Percentiles rank a stretch among this genome's conserved stretches.
Conservation (phyloP, 2,888 invertebrate species). For the Cremastobaeus sp. region DNA sequence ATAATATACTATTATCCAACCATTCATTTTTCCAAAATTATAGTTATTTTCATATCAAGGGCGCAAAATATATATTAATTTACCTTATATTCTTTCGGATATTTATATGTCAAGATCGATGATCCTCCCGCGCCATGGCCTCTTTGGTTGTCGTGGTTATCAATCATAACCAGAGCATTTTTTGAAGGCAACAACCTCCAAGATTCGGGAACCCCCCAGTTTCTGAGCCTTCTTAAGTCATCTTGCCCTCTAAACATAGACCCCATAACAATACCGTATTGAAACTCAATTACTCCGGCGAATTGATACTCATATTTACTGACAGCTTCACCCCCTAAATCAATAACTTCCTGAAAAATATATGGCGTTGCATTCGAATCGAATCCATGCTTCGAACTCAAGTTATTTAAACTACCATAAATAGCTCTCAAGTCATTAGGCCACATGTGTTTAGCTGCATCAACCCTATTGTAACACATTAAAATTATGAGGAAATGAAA, state of each 20-base stretch:
- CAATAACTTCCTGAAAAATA: conserved; percentile 87
- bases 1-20: too few species aligned
- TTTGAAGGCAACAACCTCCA: conserved; percentile 72
- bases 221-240: conserved; percentile 66
- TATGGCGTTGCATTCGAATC: conserved; percentile 82
- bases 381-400: conserved; percentile 84
- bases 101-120: conserved; percentile 76
- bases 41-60: too few species aligned
- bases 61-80: too few species aligned
- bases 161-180: conserved; percentile 81
- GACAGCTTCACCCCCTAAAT: conserved; percentile 79
- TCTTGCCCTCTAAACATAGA: conserved; percentile 71
- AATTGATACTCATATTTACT: conserved; percentile 77
- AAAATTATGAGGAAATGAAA: too few species aligned
- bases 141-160: conserved; percentile 83
- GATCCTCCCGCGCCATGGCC: conserved; percentile 76
- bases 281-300: conserved; percentile 87
- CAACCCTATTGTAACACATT: conserved; percentile 76
- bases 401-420: conserved; percentile 80
- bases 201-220: conserved; percentile 65
- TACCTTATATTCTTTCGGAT: conserved; percentile 76
- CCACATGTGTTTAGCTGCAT: conserved; percentile 80
- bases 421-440: conserved; percentile 81
- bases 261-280: conserved; percentile 78
- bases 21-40: too few species aligned